Base-by-base conservation (phyloP, 64 coral and sea anemone species). In the Montipora foliosa region DNA sequence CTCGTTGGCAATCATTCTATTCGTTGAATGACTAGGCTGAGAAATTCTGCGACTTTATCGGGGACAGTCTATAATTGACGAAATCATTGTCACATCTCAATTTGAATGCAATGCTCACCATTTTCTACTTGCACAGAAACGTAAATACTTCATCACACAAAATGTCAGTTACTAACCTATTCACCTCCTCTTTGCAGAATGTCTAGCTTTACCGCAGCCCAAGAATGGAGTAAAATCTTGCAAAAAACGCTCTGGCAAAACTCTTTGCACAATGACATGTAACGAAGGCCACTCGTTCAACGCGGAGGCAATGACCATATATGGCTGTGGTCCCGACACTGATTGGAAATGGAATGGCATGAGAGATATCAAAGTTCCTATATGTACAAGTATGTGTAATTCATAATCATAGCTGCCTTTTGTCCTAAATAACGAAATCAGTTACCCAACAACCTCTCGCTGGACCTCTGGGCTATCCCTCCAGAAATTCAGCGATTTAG, bases 261-360 rank as follows among this genome's bases (percentile, higher is more conserved):
- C 62, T 16, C n/a, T 94, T 10, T 87, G 77, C 15, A 46, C 49
- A n/a, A 48, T 94, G 71, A 47, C 50, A 49, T 94, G 93, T 49
- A 53, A 90, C 21, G 48, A 89, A 44, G 86, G 67, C 11, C 62
- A 89, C 72, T 80, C 87, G 1, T 90, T 94, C 4, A 90, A 46
- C 53, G 10, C 53, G 9, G 57, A 53, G 48, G 93, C 87, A 7
- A 81, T 89, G n/a, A 64, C 87, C 9, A 76, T 29, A 2, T 94
- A 83, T 77, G 87, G 79, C 86, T 94, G 93, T 94, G 93, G 93
- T 19, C 93, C 93, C 3, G 87, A 94, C 59, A 94, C 93, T 46
- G 67, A 66, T 21, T 94, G 93, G 93, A 89, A 90, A 75, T 94
- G 93, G 93, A 94, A 90, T 80, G 77, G 53, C 14, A 60, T 73